phyloP scores from a whole-genome alignment of 2,888 invertebrate genomes.

The Rhabditoides inermis region DNA sequence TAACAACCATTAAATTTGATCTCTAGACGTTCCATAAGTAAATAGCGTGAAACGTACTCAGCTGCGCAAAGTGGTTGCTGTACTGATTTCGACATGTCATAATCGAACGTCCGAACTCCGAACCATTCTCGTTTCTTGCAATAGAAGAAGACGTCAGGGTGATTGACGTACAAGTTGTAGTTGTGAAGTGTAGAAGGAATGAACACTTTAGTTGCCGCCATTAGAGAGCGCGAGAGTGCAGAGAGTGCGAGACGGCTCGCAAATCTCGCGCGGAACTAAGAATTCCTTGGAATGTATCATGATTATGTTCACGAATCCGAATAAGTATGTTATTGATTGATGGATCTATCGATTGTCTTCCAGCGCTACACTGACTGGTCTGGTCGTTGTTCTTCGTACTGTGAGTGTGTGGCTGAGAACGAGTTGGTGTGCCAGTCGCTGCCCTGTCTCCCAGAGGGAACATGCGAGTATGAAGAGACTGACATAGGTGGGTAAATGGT shows the following conservation, averaged over 20 bases:
- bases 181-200: too few species aligned
- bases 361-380: constrained; percentile 39
- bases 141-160: too few species aligned
- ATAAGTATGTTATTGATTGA: background rate
- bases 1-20: too few species aligned
- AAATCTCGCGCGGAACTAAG: background rate
- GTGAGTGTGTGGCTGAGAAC: constrained; percentile 37
- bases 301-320: background rate
- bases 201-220: too few species aligned
- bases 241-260: background rate
- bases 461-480: constrained; percentile 35
- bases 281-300: background rate
- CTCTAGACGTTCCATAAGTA: too few species aligned
- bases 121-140: too few species aligned
- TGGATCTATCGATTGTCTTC: too few species aligned
- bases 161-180: too few species aligned
- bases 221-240: background rate
- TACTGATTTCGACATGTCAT: too few species aligned
- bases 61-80: too few species aligned
- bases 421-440: constrained; percentile 32
- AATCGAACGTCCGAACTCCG: too few species aligned
- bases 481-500: constrained; percentile 21
- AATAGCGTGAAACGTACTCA: too few species aligned
- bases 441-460: constrained; percentile 32
- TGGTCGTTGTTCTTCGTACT: constrained; percentile 45